Evolutionary conservation across 2,888 invertebrate genomes (phyloP).

Genomic region (Linnaemya tessellans): DNA sequence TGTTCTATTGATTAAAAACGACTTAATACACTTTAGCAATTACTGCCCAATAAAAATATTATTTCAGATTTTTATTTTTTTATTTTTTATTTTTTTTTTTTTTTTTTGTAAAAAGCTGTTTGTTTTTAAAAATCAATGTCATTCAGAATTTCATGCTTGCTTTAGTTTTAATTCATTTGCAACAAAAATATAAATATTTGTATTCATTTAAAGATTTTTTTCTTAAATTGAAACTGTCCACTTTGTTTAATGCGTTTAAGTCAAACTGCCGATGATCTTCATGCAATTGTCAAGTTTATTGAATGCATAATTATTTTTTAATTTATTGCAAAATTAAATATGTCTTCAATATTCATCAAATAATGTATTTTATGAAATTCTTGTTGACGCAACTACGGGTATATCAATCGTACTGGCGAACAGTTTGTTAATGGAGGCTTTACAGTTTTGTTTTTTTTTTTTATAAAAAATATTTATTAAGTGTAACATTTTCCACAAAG

Average conservation of each 20-base stretch:
- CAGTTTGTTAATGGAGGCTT: too few species aligned
- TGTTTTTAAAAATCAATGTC: conserved; percentile 60
- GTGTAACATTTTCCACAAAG: too few species aligned
- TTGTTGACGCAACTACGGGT: neutral
- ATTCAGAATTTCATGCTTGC: conserved; percentile 49
- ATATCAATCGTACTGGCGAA: neutral
- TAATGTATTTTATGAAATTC: neutral
- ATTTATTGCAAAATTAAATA: conserved; percentile 51
- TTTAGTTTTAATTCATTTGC: conserved; percentile 59
- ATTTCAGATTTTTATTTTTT: neutral
- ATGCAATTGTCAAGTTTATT: conserved; percentile 67
- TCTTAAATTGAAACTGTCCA: conserved; percentile 7
- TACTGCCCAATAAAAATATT: too few species aligned
- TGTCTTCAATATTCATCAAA: neutral
- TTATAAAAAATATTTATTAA: too few species aligned
- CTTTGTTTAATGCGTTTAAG: neutral
- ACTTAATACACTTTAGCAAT: too few species aligned
- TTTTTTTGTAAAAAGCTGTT: neutral
- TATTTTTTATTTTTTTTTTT: neutral
- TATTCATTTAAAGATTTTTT: conserved; percentile 17
- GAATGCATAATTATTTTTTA: conserved; percentile 67
- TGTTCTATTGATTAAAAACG: too few species aligned
- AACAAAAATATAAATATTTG: conserved; percentile 24
- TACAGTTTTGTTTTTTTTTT: too few species aligned
- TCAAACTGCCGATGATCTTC: conserved; percentile 55